These are phyloP conservation scores for Adela reaumurella DNA, from an alignment of 2,888 invertebrate species.

Conservation along the genomic window DNA sequence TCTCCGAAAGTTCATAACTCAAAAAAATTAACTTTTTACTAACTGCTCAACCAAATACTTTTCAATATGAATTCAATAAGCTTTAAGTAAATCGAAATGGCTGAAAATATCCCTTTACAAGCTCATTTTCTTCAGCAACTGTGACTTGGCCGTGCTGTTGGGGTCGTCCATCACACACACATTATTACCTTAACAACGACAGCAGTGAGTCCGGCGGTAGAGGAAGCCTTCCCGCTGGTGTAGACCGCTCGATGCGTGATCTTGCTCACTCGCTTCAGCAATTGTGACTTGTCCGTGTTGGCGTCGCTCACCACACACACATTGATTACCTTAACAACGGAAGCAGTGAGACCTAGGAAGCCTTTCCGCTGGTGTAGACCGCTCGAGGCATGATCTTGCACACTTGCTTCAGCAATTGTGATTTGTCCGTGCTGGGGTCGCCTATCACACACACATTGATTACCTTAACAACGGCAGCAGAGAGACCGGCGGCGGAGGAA, in stretches of 20 bases:
- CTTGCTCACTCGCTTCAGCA: conserved; percentile 91
- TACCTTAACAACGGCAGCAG: conserved; percentile 91
- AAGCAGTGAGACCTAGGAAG: conserved; percentile 97
- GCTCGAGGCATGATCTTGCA: conserved; percentile 94
- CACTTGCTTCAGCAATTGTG: conserved; percentile 92
- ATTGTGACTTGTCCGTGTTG: conserved; percentile 96
- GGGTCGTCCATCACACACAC: conserved; percentile 98
- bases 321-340: conserved; percentile 88
- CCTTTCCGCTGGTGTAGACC: conserved; percentile 98
- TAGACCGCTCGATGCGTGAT: conserved; percentile 96
- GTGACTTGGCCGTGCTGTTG: conserved; percentile 97
- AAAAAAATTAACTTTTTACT: too few relatives aligned
- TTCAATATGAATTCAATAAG: too few relatives aligned
- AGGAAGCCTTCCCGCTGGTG: conserved; percentile 97
- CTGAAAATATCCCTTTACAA: too few relatives aligned
- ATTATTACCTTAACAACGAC: conserved; percentile 88
- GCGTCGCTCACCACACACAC: conserved; percentile 99
- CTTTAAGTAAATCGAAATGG: too few relatives aligned
- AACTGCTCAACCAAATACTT: too few relatives aligned
- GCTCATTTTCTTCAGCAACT: conserved; percentile 89
- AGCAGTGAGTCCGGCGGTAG: conserved; percentile 96
- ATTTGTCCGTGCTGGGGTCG: conserved; percentile 98
- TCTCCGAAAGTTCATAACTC: too few relatives aligned
- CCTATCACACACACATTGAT: conserved; percentile 97
- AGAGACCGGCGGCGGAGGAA: conserved; percentile 95